Conservation (phyloP, 2,113 vertebrate genomes). For the Eurystomus gularis region DNA sequence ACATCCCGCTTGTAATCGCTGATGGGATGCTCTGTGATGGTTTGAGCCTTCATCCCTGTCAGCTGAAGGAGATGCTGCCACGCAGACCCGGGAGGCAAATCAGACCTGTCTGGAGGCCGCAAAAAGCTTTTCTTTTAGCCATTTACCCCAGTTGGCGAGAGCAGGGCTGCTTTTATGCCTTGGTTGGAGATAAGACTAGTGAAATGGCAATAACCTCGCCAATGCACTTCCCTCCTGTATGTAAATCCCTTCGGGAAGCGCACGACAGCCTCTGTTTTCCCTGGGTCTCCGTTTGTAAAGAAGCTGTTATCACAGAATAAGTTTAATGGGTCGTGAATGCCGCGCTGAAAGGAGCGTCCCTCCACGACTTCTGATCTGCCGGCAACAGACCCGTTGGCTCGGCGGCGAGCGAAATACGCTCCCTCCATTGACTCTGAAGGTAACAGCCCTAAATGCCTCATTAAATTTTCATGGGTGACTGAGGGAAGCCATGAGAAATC, state of each 20-base stretch:
- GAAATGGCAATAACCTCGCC: conserved; percentile 53
- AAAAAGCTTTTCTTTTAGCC: conserved; percentile 23
- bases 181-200: conserved; percentile 15
- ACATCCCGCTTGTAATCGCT: background rate
- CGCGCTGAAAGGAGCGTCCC: conserved; percentile 67
- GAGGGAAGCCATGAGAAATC: conserved; percentile 63
- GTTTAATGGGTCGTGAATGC: conserved; percentile 82
- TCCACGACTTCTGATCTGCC: conserved; percentile 67
- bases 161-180: conserved; percentile 17
- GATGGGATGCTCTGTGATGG: background rate
- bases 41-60: background rate
- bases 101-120: background rate
- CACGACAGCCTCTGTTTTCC: conserved; percentile 55
- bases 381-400: conserved; percentile 66
- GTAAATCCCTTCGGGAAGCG: conserved; percentile 71
- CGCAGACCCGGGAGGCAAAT: background rate
- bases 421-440: conserved; percentile 76
- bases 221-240: conserved; percentile 51
- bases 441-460: conserved; percentile 79
- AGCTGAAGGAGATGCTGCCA: background rate
- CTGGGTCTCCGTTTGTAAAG: conserved; percentile 65
- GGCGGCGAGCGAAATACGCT: conserved; percentile 73
- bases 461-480: conserved; percentile 81
- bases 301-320: conserved; percentile 76
- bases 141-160: background rate